Evolutionary conservation across 2,888 invertebrate species (phyloP), one percentile per base, ranked within the genome.

Genomic region (Dione juno): DNA sequence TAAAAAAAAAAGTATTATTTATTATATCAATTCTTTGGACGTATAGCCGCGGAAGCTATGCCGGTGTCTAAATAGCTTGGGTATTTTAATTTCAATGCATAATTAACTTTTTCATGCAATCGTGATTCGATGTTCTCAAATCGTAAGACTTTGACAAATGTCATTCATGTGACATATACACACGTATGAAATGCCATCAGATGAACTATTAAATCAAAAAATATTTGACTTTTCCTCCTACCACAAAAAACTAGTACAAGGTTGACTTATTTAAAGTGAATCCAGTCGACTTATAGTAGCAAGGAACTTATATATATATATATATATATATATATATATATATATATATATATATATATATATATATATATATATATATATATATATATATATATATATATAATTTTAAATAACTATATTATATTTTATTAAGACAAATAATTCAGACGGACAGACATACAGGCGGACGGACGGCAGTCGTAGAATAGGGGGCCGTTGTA

Each of bases 191-290:
- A 67, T 69, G 57, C 54, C 71, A 52, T 48, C 57, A 28, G 69
- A 69, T 67, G 54, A 65, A 64, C 66, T 69, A 69, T 64, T 52
- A 57, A 52, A 54, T 53, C 43, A 40, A 67, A 67, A 57, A 69
- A 63, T 69, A 45, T 52, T 43, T 66, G 28, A 66, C 54, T 65
- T 71, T 69, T 71, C 69, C 69, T 74, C 67, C 65, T 69, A 16
- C 35, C 28, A 71, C 64, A 71, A 74, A 74, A 57, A 69, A 74
- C 71, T 69, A 37, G 71, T 69, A 67, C 74, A 74, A 74, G 71
- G 71, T 43, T 48, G 43, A n/a, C 1, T 61, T 35, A 45, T 61
- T 61, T n/a, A 45, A 35, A 61, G 11, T 61, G 6, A 45, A 45
- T n/a, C 28, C 28, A 28, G 28, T 28, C 28, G 10, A 35, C 28